Evolutionary conservation across 2,113 vertebrate genomes (phyloP), one percentile per base, ranked within the genome.

Genomic region (Lampris megalopsis): DNA sequence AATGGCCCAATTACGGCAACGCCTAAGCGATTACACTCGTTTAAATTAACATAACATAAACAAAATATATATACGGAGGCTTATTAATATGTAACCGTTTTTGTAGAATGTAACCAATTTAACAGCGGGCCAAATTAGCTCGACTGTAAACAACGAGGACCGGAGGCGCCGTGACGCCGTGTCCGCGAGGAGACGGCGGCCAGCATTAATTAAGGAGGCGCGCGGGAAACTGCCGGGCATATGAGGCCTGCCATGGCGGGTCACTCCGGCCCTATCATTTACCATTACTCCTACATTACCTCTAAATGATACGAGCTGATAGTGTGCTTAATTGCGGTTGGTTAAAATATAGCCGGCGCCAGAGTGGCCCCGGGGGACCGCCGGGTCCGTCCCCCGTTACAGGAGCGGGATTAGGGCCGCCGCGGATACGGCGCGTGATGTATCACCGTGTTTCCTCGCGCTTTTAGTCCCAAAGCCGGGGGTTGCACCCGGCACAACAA

Each of bases 231-330:
- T 96, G 92, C 81, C 90, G 97, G 97, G 97, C 97, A 98, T 97
- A 96, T 93, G 92, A 93, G 94, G 93, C 87, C 95, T 96, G 95
- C 95, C 93, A 97, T 97, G 96, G 96, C 94, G 95, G 96, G 96
- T 96, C 96, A 98, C 96, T 96, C 96, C 95, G 95, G 95, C 95
- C 95, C 95, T 96, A 97, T 99, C 97, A 98, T 98, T 98, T 97
- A 97, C 97, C 95, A 98, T 99, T 98, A 99, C 97, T 97, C 97
- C 97, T 98, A 96, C 97, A 99, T 99, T 99, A 98, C 94, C 95
- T 97, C 94, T 98, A 99, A 99, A 98, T 99, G 97, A 98, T 98
- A 97, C 97, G 97, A 97, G 96, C 97, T 97, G 97, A 99, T 98
- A 96, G 95, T 94, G 93, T 96, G 96, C 97, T 98, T 99, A 99